phyloP scores from a whole-genome alignment of 2,797 vertebrate species.

The Rhabdophis nuchalis region DNA sequence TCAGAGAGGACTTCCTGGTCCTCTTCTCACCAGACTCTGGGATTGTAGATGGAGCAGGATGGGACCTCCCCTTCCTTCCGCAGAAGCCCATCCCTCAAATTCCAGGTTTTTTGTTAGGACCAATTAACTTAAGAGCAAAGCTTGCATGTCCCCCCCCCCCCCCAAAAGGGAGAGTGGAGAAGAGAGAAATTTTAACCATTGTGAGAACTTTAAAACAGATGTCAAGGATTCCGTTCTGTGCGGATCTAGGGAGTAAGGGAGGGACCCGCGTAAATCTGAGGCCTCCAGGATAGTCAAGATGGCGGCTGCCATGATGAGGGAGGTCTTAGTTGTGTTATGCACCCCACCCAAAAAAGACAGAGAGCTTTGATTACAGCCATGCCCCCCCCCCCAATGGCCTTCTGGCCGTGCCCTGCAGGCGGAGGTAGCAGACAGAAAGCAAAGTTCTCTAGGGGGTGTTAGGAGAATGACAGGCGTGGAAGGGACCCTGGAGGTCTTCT shows the following conservation, averaged over 20 bases:
- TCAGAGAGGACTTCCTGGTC: background rate
- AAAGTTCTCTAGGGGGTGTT: background rate
- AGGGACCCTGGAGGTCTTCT: too few relatives aligned
- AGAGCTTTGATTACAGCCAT: background rate
- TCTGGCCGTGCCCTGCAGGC: background rate
- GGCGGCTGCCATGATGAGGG: background rate
- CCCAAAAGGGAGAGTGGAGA: background rate
- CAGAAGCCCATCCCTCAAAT: background rate
- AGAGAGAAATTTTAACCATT: background rate
- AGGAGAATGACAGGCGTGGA: background rate
- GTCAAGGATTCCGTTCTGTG: background rate
- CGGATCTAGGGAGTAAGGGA: background rate
- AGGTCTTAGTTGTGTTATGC: background rate
- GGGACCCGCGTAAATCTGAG: background rate
- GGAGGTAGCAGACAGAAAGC: background rate
- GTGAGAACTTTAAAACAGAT: background rate
- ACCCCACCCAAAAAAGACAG: background rate
- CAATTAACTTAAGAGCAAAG: background rate
- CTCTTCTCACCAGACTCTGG: background rate
- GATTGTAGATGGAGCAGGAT: background rate
- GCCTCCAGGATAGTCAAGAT: background rate
- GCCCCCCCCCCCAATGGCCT: fast-evolving
- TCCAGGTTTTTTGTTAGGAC: background rate
- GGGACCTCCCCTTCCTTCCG: background rate
- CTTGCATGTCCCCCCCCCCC: background rate